These are phyloP conservation scores for Rallus limicola DNA, from an alignment of 2,113 vertebrate species.

Conservation along the genomic window DNA sequence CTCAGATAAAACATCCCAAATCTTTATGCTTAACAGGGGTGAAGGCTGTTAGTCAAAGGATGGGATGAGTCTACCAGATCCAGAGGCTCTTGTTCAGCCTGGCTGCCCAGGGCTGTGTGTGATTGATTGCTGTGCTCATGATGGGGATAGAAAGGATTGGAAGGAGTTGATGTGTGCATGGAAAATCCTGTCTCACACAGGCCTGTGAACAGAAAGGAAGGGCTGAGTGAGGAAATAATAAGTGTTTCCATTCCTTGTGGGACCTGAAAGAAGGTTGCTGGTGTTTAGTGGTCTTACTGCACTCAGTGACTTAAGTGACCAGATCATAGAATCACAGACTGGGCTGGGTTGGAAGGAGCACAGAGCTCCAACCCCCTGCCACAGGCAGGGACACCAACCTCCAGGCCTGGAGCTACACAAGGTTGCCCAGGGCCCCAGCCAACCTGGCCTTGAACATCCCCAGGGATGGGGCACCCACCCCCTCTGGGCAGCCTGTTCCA, in stretches of 20 bases:
- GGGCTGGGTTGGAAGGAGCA: too few relatives aligned
- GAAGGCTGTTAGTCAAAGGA: background rate
- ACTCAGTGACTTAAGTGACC: background rate
- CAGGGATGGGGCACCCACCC: too few relatives aligned
- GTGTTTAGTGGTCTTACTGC: background rate
- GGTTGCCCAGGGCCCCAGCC: too few relatives aligned
- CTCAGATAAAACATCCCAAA: background rate
- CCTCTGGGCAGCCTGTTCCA: too few relatives aligned
- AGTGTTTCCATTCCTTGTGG: background rate
- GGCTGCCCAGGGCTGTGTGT: background rate
- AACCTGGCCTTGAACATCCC: too few relatives aligned
- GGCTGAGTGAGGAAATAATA: background rate
- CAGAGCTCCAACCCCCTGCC: too few relatives aligned
- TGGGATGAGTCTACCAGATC: background rate
- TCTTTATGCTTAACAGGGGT: fast-evolving
- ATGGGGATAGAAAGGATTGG: background rate
- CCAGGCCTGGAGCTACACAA: too few relatives aligned
- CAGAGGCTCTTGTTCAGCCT: background rate
- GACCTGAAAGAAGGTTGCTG: background rate
- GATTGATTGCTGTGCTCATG: background rate
- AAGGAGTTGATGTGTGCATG: background rate
- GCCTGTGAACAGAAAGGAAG: background rate
- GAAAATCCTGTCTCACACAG: background rate
- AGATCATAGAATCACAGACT: too few relatives aligned
- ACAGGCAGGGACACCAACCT: too few relatives aligned